Evolutionary conservation across 2,113 vertebrate species (phyloP).

Genomic region (Oryzias woworae): DNA sequence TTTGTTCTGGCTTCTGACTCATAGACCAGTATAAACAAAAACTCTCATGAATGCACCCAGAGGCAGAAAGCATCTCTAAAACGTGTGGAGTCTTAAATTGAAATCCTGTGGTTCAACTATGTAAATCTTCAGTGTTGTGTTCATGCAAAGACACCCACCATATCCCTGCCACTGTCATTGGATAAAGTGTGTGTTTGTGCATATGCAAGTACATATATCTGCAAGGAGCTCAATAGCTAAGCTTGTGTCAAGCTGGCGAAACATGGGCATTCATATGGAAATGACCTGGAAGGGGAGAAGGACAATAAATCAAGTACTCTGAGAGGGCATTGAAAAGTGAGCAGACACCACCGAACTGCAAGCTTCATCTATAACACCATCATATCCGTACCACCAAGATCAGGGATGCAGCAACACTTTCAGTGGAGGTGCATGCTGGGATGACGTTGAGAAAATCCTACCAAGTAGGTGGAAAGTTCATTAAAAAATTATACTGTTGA

Average conservation of each 20-base stretch:
- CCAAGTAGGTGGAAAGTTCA: conserved; percentile 22
- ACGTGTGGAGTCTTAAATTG: conserved; percentile 47
- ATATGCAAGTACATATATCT: conserved; percentile 30
- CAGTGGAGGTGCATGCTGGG: conserved; percentile 15
- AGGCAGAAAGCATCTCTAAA: conserved; percentile 8
- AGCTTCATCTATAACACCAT: conserved; percentile 30
- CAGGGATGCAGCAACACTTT: conserved; percentile 12
- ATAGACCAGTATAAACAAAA: conserved; percentile 31
- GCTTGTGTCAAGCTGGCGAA: conserved; percentile 58
- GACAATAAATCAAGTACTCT: conserved; percentile 59
- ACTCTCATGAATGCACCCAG: not conserved
- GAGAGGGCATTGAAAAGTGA: conserved; percentile 21
- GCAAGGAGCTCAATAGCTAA: conserved; percentile 57
- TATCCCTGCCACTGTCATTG: no score
- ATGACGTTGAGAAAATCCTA: not conserved
- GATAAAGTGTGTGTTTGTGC: conserved; percentile 19
- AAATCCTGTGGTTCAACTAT: conserved; percentile 49
- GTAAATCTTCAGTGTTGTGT: conserved; percentile 44
- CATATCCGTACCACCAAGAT: conserved; percentile 19
- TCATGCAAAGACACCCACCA: conserved; percentile 14
- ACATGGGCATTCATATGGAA: conserved; percentile 70
- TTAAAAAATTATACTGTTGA: not conserved
- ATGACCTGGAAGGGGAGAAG: conserved; percentile 48
- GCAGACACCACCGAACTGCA: conserved; percentile 26
- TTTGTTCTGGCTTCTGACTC: conserved; percentile 32